These are phyloP conservation scores for Pluvianellus socialis DNA, from an alignment of 2,113 vertebrate species.

Conservation along the genomic window DNA sequence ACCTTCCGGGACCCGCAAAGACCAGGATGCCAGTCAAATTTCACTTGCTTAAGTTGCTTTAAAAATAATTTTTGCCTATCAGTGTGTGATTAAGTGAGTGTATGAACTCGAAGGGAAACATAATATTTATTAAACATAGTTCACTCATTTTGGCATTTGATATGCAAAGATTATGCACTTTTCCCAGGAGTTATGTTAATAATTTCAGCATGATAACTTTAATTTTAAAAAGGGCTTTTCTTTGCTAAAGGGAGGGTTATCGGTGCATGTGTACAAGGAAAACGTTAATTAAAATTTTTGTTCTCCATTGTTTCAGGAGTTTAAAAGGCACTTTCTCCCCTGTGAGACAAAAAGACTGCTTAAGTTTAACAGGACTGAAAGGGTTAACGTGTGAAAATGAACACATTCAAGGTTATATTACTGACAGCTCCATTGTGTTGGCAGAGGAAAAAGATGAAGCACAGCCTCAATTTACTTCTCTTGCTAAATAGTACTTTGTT, in stretches of 20 bases:
- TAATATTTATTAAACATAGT: constrained; percentile 27
- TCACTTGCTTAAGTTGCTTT: neutral
- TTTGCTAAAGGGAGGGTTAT: constrained; percentile 2
- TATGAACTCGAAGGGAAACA: neutral
- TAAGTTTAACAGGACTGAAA: neutral
- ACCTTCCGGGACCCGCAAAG: neutral
- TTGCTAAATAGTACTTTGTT: neutral
- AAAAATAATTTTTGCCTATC: neutral
- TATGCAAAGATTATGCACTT: constrained; percentile 37
- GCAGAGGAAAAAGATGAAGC: constrained; percentile 10
- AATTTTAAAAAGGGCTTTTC: neutral
- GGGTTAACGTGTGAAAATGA: constrained; percentile 11
- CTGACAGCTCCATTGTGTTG: neutral
- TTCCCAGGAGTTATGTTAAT: constrained; percentile 43
- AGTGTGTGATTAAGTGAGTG: neutral
- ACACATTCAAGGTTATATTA: neutral
- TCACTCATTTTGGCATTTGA: constrained; percentile 38
- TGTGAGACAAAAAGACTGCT: neutral
- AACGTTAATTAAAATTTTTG: constrained; percentile 12
- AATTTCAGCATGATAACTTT: constrained; percentile 35
- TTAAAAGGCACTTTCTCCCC: neutral
- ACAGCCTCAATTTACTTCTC: constrained; percentile 16
- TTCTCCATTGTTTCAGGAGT: neutral
- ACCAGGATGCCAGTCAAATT: neutral
- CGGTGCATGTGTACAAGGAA: neutral